phyloP scores from a whole-genome alignment of 2,797 vertebrate genomes.

The Tokudaia muenninki region DNA sequence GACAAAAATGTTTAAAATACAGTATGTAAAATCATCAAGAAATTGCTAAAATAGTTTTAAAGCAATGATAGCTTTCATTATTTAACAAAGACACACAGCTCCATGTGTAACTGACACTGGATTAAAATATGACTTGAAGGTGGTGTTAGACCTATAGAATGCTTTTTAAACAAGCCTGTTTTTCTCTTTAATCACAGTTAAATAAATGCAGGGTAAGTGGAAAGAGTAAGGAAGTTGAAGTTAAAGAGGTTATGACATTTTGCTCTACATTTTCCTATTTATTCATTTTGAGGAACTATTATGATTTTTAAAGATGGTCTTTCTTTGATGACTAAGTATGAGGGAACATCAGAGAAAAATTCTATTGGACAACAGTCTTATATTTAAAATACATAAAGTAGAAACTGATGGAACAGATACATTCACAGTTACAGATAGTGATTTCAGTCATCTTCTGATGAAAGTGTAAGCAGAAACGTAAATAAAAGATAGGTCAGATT shows the following conservation, averaged over 20 bases:
- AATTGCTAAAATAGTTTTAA: neutral
- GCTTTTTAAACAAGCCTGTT: neutral
- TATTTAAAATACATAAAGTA: constrained; percentile 8
- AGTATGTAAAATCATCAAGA: neutral
- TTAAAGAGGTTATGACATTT: neutral
- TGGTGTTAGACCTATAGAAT: neutral
- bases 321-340: neutral
- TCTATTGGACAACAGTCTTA: neutral
- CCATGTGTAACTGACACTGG: neutral
- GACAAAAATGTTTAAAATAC: neutral
- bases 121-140: neutral
- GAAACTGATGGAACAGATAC: neutral
- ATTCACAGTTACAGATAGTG: constrained; percentile 13
- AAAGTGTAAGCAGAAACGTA: neutral
- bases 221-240: neutral
- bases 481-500: neutral
- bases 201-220: neutral
- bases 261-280: neutral
- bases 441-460: neutral
- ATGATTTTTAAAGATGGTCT: neutral
- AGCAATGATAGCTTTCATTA: neutral
- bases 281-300: neutral
- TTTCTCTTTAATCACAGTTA: neutral
- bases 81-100: neutral
- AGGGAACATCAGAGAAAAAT: constrained; percentile 2